Base-by-base conservation (phyloP, 1,140 invertebrate species). In the Bombus affinis region DNA sequence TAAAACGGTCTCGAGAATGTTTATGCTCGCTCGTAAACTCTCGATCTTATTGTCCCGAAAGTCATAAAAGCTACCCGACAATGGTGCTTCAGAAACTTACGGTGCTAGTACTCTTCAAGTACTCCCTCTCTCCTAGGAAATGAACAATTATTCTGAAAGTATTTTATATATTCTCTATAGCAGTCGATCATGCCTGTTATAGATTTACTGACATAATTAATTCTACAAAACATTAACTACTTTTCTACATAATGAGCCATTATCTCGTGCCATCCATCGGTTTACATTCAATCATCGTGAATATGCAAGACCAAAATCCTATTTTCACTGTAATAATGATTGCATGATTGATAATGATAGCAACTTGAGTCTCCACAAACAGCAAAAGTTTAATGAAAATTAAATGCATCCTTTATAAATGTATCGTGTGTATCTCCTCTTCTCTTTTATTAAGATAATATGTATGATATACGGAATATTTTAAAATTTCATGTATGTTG, bases 21-120 rank as follows among this genome's bases (percentile, higher is more conserved):
- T 75, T 53, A 75, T 75, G n/a, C n/a, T 25, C 32, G 13, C 44
- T 35, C 73, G 32, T 75, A 75, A 75, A 75, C 73, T 75, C n/a
- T 8, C 73, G 6, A 18, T 53, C 39, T 53, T 53, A 75, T 75
- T 53, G 73, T 75, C 28, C 32, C 13, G 32, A 75, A 53, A 75
- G n/a, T 75, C 73, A 18, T 75, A 75, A 75, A 75, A 25, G 39
- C 72, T 32, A 44, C 5, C 44, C 18, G 73, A 75, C 44, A 75
- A 75, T 53, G 22, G n/a, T 22, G 28, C 44, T 15, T 15, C 53
- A n/a, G 73, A 75, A 75, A 75, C 73, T 47, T 53, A 35, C 22
- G 2, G 44, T 9, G 32, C 5, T 35, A 47, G n/a, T 35, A n/a
- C 73, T 35, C 73, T 3, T 35, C 72, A n/a, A 15, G 3, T 12